phyloP scores from a whole-genome alignment of 2,113 vertebrate species.

The Acrocephalus kingi region DNA sequence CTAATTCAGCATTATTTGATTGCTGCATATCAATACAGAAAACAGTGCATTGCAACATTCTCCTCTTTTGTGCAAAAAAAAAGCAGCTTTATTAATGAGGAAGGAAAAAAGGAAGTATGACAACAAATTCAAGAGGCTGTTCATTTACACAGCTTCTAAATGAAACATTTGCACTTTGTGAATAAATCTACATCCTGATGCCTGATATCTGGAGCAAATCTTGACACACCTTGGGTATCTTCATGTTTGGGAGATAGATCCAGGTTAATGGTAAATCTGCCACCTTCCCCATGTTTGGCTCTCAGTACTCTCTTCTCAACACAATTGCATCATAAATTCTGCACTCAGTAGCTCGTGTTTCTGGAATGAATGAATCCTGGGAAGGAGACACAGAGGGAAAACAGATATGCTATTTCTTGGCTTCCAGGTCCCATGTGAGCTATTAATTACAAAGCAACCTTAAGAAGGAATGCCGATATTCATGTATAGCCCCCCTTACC shows the following conservation, averaged over 20 bases:
- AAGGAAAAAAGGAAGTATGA: background rate
- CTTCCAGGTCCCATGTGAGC: background rate
- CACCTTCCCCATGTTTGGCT: background rate
- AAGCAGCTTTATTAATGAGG: background rate
- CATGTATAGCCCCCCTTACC: background rate
- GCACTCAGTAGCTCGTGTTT: background rate
- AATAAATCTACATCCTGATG: slow-evolving; percentile 19
- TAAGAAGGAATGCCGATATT: background rate
- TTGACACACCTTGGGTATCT: background rate
- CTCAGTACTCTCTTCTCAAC: background rate
- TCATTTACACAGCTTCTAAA: slow-evolving; percentile 20
- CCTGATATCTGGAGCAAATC: background rate
- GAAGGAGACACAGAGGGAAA: background rate
- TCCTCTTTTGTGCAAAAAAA: background rate
- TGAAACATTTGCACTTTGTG: slow-evolving; percentile 1
- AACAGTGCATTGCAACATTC: background rate
- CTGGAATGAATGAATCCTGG: background rate
- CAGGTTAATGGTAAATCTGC: background rate
- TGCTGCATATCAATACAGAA: background rate
- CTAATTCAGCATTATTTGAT: background rate
- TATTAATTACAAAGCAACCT: background rate
- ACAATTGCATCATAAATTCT: background rate
- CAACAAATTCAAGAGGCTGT: slow-evolving; percentile 7
- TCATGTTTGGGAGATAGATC: background rate
- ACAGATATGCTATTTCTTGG: background rate